Percentiles rank a stretch among this genome's conserved stretches.
Evolutionary conservation across 2,888 invertebrate genomes (phyloP).

Genomic region (Cantharis nigra): DNA sequence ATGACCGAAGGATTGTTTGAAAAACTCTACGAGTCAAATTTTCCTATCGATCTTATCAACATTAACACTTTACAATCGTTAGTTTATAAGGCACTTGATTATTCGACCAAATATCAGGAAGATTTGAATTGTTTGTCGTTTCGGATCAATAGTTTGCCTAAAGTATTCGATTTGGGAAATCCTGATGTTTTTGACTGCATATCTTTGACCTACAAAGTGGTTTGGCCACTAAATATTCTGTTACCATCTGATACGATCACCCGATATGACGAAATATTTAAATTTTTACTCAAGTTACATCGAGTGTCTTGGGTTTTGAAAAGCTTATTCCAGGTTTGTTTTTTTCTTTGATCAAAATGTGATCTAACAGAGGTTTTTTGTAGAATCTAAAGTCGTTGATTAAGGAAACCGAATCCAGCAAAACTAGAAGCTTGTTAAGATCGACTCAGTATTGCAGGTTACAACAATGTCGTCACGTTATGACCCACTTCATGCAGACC

Average conservation of each 20-base stretch:
- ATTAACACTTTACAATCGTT: slow-evolving; percentile 71
- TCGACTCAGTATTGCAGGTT: slow-evolving; percentile 73
- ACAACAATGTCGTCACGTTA: slow-evolving; percentile 73
- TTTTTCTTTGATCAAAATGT: slow-evolving; percentile 1
- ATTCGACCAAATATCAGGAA: slow-evolving; percentile 66
- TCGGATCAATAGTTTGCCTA: slow-evolving; percentile 64
- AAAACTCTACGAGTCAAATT: slow-evolving; percentile 66
- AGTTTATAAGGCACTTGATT: slow-evolving; percentile 70
- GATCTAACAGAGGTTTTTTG: slow-evolving; percentile 34
- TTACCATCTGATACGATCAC: slow-evolving; percentile 71
- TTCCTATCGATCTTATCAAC: slow-evolving; percentile 71
- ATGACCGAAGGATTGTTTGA: slow-evolving; percentile 73
- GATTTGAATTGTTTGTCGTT: slow-evolving; percentile 68
- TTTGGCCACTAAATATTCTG: slow-evolving; percentile 80
- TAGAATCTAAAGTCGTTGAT: slow-evolving; percentile 62
- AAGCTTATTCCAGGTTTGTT: slow-evolving; percentile 65
- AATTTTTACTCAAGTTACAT: slow-evolving; percentile 74
- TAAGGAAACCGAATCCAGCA: slow-evolving; percentile 53
- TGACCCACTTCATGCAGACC: slow-evolving; percentile 76
- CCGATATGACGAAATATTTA: slow-evolving; percentile 76
- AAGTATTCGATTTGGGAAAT: slow-evolving; percentile 66
- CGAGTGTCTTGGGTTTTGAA: slow-evolving; percentile 78
- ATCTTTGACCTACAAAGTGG: slow-evolving; percentile 70
- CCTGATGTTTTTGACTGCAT: slow-evolving; percentile 72
- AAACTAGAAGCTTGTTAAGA: slow-evolving; percentile 55